These are phyloP conservation scores for Megatriorchis doriae DNA, from an alignment of 2,113 vertebrate species.

Conservation along the genomic window DNA sequence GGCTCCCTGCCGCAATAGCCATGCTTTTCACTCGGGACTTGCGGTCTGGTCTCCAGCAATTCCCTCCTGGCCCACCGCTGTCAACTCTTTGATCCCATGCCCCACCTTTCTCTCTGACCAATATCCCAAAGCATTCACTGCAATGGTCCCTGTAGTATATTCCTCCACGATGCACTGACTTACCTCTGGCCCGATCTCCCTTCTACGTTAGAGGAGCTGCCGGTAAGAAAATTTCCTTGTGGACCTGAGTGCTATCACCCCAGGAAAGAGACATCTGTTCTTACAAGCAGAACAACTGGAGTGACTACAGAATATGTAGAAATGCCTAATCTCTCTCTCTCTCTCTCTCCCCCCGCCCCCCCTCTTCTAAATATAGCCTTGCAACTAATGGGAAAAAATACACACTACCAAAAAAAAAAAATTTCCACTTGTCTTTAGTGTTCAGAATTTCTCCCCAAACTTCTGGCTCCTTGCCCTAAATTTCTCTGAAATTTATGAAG, in stretches of 20 bases:
- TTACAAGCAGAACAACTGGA: conserved; percentile 43
- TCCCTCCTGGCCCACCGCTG: neutral
- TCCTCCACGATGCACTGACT: neutral
- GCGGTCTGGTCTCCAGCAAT: neutral
- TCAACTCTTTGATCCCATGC: rapidly evolving
- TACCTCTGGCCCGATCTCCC: neutral
- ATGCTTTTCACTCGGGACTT: neutral
- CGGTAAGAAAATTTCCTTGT: neutral
- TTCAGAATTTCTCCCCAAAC: conserved; percentile 54
- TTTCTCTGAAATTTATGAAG: conserved; percentile 57
- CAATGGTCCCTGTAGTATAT: neutral
- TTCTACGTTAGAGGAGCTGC: conserved; percentile 11
- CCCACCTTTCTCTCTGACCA: neutral
- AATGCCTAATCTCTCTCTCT: conserved; percentile 35
- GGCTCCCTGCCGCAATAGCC: neutral
- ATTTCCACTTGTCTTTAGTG: conserved; percentile 56
- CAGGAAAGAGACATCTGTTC: conserved; percentile 54
- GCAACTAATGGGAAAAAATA: conserved; percentile 66
- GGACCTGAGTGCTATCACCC: neutral
- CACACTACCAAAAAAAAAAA: conserved; percentile 47
- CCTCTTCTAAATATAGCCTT: conserved; percentile 63
- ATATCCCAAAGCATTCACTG: neutral
- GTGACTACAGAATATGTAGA: conserved; percentile 46
- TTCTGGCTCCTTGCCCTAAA: conserved; percentile 52
- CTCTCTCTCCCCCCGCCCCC: neutral